A percentile compares a stretch with the other conserved stretches of the same genome.
Evolutionary conservation across 1,140 invertebrate species (phyloP).

Genomic region (Camponotus vicinus): DNA sequence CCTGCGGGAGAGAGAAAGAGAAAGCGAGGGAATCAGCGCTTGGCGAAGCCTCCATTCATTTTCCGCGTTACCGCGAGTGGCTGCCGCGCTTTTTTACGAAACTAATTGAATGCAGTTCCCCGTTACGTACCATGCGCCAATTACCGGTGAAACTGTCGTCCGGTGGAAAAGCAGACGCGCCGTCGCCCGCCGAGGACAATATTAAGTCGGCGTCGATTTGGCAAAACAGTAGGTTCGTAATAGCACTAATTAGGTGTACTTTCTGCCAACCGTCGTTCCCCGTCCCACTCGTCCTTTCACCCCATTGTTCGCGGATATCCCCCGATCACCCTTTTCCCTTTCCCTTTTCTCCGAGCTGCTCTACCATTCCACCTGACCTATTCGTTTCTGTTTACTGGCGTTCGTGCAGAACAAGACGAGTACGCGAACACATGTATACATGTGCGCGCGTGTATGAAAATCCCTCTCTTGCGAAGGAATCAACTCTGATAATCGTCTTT

Average conservation of each 20-base stretch:
- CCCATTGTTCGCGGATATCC: slow-evolving; percentile 23
- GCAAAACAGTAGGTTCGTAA: slow-evolving; percentile 78
- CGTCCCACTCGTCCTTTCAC: slow-evolving; percentile 23
- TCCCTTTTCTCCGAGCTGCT: background rate
- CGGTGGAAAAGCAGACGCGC: background rate
- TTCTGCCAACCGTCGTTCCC: slow-evolving; percentile 60
- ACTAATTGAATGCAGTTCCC: slow-evolving; percentile 78
- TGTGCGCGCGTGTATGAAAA: background rate
- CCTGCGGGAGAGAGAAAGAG: background rate
- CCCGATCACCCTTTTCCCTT: background rate
- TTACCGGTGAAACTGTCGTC: slow-evolving; percentile 76
- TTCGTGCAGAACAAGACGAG: slow-evolving; percentile 25
- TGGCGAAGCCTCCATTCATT: slow-evolving; percentile 70
- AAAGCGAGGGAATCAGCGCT: slow-evolving; percentile 18
- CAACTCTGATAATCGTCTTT: background rate
- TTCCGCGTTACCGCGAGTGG: slow-evolving; percentile 72
- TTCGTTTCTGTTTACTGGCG: slow-evolving; percentile 65
- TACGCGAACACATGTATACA: background rate
- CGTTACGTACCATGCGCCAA: slow-evolving; percentile 75
- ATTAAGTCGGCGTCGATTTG: slow-evolving; percentile 77
- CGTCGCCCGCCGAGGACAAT: slow-evolving; percentile 68
- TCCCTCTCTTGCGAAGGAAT: background rate
- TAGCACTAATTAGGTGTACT: slow-evolving; percentile 80
- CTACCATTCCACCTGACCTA: slow-evolving; percentile 46
- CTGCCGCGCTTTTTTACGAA: slow-evolving; percentile 74